phyloP scores from a whole-genome alignment of 1,140 invertebrate genomes.

The Drosophila sechellia region DNA sequence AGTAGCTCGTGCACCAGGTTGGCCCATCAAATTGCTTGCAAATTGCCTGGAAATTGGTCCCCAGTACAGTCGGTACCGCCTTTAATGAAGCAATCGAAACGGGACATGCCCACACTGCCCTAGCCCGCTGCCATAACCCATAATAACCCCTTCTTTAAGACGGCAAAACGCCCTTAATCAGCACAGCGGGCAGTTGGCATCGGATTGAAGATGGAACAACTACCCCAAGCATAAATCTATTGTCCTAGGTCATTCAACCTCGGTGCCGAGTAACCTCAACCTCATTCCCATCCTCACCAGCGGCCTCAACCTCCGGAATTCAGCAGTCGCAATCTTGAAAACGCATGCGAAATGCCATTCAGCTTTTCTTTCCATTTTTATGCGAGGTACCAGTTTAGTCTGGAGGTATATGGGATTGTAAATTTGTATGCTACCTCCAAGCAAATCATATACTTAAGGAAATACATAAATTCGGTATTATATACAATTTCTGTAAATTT shows the following conservation, averaged over 20 bases:
- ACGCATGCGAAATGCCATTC: slow-evolving; percentile 72
- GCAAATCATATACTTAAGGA: too few relatives aligned
- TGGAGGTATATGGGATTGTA: neutral
- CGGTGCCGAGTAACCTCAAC: slow-evolving; percentile 50
- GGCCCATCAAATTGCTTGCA: slow-evolving; percentile 69
- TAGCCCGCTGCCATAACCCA: neutral
- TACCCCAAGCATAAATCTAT: slow-evolving; percentile 81
- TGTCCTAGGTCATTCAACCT: slow-evolving; percentile 82
- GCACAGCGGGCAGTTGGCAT: slow-evolving; percentile 68
- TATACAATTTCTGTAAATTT: too few relatives aligned
- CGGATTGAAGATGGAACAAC: slow-evolving; percentile 50
- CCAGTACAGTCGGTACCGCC: slow-evolving; percentile 45
- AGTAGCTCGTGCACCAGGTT: slow-evolving; percentile 46
- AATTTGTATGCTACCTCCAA: neutral
- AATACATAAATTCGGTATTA: too few relatives aligned
- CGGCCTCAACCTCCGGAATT: slow-evolving; percentile 30
- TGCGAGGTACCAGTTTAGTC: neutral
- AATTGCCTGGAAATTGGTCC: slow-evolving; percentile 73
- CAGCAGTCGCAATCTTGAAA: slow-evolving; percentile 54
- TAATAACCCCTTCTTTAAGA: slow-evolving; percentile 79
- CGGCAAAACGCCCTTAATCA: slow-evolving; percentile 76
- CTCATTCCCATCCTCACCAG: slow-evolving; percentile 27
- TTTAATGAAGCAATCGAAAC: slow-evolving; percentile 70
- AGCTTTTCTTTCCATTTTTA: slow-evolving; percentile 51
- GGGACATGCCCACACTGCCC: slow-evolving; percentile 32